phyloP scores from a whole-genome alignment of 2,797 vertebrate genomes.

The Glyptemys insculpta region DNA sequence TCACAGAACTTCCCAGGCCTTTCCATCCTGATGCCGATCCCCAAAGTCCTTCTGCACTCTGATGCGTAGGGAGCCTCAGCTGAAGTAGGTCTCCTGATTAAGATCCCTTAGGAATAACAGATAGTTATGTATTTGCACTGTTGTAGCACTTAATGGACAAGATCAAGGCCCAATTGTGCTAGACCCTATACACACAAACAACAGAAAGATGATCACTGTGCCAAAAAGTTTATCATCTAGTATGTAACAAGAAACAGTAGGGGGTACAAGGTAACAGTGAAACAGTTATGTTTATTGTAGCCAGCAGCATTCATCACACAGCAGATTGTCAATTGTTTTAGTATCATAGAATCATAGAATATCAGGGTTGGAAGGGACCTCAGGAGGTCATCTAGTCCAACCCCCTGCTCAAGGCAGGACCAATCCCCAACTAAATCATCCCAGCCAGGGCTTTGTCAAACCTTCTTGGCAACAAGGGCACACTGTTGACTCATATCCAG shows the following conservation, averaged over 20 bases:
- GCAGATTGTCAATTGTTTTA: constrained; percentile 28
- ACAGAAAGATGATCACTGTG: neutral
- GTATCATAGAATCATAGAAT: no score
- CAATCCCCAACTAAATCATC: no score
- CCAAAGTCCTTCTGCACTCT: neutral
- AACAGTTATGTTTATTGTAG: neutral
- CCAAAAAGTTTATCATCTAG: neutral
- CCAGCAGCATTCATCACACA: neutral
- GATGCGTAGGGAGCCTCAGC: neutral
- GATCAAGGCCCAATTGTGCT: neutral
- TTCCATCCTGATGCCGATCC: neutral
- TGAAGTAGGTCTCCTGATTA: neutral
- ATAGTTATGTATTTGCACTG: neutral
- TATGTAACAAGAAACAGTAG: neutral
- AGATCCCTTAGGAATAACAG: neutral
- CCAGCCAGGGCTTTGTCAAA: no score
- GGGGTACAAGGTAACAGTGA: neutral
- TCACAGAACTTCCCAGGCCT: neutral
- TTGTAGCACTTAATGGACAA: neutral
- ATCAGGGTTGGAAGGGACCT: no score
- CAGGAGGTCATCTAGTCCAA: no score
- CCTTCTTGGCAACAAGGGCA: no score
- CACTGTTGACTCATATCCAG: no score
- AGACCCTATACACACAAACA: neutral
- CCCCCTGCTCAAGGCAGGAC: no score